Base-by-base conservation (phyloP, 2,888 invertebrate genomes). In the Lochmaea capreae region DNA sequence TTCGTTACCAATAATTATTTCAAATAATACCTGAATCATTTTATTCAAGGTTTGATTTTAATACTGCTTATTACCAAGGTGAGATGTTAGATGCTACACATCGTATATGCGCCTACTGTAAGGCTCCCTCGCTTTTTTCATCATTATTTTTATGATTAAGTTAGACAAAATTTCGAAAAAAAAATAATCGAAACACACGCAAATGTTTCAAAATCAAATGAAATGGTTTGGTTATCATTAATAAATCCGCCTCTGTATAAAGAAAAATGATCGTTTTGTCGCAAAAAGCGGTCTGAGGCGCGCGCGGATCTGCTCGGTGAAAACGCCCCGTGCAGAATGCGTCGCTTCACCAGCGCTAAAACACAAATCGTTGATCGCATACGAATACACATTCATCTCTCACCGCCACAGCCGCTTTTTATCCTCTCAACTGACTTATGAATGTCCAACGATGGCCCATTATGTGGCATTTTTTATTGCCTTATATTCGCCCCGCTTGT, bases 281-380 rank as follows among this genome's bases (percentile, higher is more conserved):
- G 77, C 79, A 82, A 83, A 84, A 83, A 84, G 79, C 67, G 79
- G 77, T 73, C 75, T 71, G 70, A 81, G 82, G 81, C 83, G 83
- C 82, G 83, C 82, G 82, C 81, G 80, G 80, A 79, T 81, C 80
- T 79, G 79, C 78, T 79, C 79, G 76, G 43, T 63, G 62, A 79
- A 81, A 82, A 80, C 85, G 85, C 84, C 62, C 62, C 62, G 62
- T 63, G 84, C 81, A 84, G 85, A 86, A 86, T 85, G 85, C 86
- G 84, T 85, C 85, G 85, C 85, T 83, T 81, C 81, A 66, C 79
- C 85, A 86, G 86, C 86, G 86, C 86, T 85, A 86, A 86, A 86
- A 86, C 86, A 86, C 86, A 86, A 86, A 86, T 86, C 85, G 85
- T 81, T 82, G 82, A 81, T 80, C 85, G 83, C 85, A 84, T 84